These are phyloP conservation scores for Thripadectes ignobilis DNA, from an alignment of 2,797 vertebrate species.

Conservation along the genomic window DNA sequence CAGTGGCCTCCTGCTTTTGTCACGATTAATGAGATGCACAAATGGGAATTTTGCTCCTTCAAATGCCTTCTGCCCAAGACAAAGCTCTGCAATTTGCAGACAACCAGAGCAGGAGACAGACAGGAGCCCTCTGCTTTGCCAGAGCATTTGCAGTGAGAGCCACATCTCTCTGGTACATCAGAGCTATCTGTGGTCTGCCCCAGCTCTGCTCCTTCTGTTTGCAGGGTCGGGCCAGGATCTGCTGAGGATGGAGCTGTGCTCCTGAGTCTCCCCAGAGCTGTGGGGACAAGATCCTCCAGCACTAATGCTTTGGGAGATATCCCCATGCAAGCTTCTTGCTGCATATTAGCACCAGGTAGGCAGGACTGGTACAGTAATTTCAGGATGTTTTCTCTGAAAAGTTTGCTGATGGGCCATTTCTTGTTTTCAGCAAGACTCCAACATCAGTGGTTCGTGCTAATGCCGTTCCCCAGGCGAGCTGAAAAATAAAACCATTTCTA, in stretches of 20 bases:
- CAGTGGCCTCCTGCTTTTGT: neutral
- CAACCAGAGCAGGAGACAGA: neutral
- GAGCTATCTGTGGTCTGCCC: neutral
- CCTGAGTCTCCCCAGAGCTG: neutral
- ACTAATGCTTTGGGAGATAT: neutral
- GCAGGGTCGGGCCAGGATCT: neutral
- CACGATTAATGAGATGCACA: neutral
- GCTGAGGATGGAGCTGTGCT: neutral
- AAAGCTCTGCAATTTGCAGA: neutral
- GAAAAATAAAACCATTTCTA: conserved; percentile 55
- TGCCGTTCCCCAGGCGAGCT: conserved; percentile 9
- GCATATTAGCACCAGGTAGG: neutral
- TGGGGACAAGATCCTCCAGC: neutral
- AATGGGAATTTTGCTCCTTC: neutral
- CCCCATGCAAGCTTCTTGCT: neutral
- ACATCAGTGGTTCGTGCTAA: conserved; percentile 11
- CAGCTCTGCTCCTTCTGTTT: neutral
- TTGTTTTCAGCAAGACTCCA: neutral
- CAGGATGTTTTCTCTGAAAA: neutral
- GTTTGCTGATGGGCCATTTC: neutral
- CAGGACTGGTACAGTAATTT: neutral
- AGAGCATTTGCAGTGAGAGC: neutral
- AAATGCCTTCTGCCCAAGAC: neutral
- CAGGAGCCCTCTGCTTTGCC: neutral
- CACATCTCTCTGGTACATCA: fast-evolving